Evolutionary conservation across 1,140 invertebrate species (phyloP), one percentile per base, ranked within the genome.

Genomic region (Drosophila pseudoobscura): DNA sequence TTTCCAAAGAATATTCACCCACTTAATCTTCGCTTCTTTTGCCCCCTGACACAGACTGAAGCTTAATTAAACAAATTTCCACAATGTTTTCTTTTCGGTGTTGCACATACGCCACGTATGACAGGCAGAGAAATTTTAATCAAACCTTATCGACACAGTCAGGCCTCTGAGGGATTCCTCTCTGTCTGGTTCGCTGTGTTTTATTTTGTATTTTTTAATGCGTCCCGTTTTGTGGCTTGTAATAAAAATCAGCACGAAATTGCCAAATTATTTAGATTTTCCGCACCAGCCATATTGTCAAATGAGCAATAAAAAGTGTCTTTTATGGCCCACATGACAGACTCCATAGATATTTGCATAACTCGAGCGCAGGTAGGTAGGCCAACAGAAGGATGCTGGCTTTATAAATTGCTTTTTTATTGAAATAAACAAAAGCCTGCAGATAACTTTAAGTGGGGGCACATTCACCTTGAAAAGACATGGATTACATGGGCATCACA

Each of bases 221-320:
- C 69, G 45, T 57, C 64, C 35, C 65, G 35, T 70, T 69, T 70
- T 70, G 66, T 69, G 66, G 66, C 66, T 69, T 70, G 66, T 70
- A 70, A 70, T 70, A 70, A 70, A 70, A 70, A 70, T 70, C 66
- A 70, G 66, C 66, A 69, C 66, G 66, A 57, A 70, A 70, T 70
- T 70, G 66, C 66, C 64, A 70, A 70, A 70, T 70, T 70, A 70
- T 70, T 70, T 70, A 70, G 66, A 70, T 70, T 70, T 70, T 13
- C 3, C 11, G 35, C 11, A 3, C 31, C 65, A 55, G 35, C 52
- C 66, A 70, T 69, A 70, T 70, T 69, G 66, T 70, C 64, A 69
- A 69, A 70, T 70, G 66, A 70, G 66, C 66, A 70, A 70, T 70
- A 70, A 70, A 70, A 70, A 55, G 51, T 50, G 44, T 41, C 52